Base-by-base conservation (phyloP, 37 sponge, comb jelly and placozoan genomes). In the Cliona cf. orientalis region DNA sequence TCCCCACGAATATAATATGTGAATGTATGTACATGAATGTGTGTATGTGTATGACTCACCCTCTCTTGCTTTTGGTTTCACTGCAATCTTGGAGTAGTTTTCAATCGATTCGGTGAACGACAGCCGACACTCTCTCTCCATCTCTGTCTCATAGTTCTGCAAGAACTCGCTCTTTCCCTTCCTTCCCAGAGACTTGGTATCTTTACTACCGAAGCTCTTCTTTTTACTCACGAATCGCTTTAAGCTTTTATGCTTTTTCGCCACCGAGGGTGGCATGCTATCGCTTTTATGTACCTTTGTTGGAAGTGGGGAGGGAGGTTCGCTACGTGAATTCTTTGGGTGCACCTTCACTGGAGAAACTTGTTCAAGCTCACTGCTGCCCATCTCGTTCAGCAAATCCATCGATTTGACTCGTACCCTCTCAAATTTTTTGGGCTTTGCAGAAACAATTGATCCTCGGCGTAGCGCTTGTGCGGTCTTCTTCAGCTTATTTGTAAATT, bases 381-480 rank as follows among this genome's bases (percentile, higher is more conserved):
- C n/a, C n/a, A n/a, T n/a, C n/a, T n/a, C n/a, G n/a, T n/a, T n/a
- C n/a, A n/a, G n/a, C n/a, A n/a, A n/a, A n/a, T n/a, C n/a, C n/a
- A n/a, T n/a, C n/a, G n/a, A n/a, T n/a, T n/a, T n/a, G n/a, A n/a
- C n/a, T n/a, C n/a, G n/a, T n/a, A n/a, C n/a, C n/a, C n/a, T n/a
- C n/a, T n/a, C n/a, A n/a, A n/a, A n/a, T n/a, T n/a, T n/a, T n/a
- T n/a, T n/a, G 55, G 55, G 17, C 55, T 49, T 5, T 33, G 12
- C 17, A 0, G 67, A 42, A 41, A 55, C 26, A 23, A n/a, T 66
- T 5, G 79, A 65, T 17, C 53, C 39, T n/a, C 60, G 56, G 40
- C 81, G 40, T 25, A 80, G 58, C 7, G 81, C 70, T 0, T 58
- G 68, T 12, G 71, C 81, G 25, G 81, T 69, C 31, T 80, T 69